Evolutionary conservation across 2,797 vertebrate species (phyloP).

Genomic region (Sebastolobus alascanus): DNA sequence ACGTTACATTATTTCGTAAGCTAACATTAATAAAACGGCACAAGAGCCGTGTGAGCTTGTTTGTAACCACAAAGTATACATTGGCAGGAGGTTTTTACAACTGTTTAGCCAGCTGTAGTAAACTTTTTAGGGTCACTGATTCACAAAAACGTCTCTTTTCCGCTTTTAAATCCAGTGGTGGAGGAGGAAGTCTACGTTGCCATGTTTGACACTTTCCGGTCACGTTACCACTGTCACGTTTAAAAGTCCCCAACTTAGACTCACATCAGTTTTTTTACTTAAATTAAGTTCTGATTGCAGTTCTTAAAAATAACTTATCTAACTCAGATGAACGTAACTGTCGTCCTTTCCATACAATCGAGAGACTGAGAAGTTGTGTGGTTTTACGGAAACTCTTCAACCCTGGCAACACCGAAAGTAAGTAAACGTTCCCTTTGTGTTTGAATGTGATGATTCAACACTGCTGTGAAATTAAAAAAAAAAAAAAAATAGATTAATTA

Average conservation of each 20-base stretch:
- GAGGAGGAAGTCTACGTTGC: constrained; percentile 39
- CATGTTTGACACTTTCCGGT: constrained; percentile 39
- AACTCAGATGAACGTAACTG: background rate
- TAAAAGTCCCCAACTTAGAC: rapidly evolving
- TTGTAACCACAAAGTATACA: rapidly evolving
- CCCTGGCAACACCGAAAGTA: constrained; percentile 62
- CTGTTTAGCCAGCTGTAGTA: rapidly evolving
- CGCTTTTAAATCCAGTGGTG: constrained; percentile 69
- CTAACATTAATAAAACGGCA: background rate
- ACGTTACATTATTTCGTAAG: background rate
- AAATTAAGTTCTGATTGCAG: rapidly evolving
- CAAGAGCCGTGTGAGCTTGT: background rate
- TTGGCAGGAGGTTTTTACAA: rapidly evolving
- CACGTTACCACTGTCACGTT: rapidly evolving
- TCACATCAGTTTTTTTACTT: background rate
- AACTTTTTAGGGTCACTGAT: background rate
- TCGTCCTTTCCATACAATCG: rapidly evolving
- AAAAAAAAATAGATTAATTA: background rate
- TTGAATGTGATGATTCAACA: constrained; percentile 74
- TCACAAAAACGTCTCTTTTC: constrained; percentile 47
- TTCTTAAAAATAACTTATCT: rapidly evolving
- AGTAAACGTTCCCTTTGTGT: constrained; percentile 21
- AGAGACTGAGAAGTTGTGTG: background rate
- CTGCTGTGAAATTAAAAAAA: background rate
- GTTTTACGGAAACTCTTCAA: background rate